phyloP scores from a whole-genome alignment of 2,888 invertebrate species.

The Eudasyphora cyanicolor region DNA sequence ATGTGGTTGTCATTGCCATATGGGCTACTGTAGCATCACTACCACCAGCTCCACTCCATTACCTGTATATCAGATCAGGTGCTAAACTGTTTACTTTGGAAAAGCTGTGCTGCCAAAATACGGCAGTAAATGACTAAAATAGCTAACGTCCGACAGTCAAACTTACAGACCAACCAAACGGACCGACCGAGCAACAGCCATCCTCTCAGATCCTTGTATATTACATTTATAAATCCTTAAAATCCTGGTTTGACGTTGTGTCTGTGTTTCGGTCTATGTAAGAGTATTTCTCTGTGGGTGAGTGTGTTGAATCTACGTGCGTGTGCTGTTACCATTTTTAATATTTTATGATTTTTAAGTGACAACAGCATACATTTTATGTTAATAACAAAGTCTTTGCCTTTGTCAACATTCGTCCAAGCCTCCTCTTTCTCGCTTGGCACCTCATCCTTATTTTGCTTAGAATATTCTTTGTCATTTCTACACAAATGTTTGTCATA shows the following conservation, averaged over 20 bases:
- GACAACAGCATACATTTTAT: slow-evolving; percentile 38
- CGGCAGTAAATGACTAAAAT: background rate
- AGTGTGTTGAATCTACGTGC: background rate
- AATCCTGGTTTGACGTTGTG: background rate
- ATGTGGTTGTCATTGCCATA: too few species aligned
- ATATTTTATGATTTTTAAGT: slow-evolving; percentile 43
- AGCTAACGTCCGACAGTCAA: too few species aligned
- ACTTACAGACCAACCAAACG: background rate
- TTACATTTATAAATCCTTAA: background rate
- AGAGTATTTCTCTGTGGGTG: background rate
- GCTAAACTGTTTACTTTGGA: slow-evolving; percentile 41
- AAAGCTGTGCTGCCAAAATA: background rate
- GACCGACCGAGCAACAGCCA: background rate
- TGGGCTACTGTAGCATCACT: too few species aligned
- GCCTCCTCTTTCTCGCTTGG: background rate
- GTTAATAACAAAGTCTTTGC: slow-evolving; percentile 27
- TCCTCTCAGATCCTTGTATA: background rate
- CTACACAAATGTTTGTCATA: slow-evolving; percentile 1
- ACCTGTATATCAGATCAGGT: slow-evolving; percentile 41
- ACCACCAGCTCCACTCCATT: too few species aligned
- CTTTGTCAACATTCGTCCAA: background rate
- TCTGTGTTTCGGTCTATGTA: background rate
- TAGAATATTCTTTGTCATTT: background rate
- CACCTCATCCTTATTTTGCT: background rate
- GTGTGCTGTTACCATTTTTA: slow-evolving; percentile 10